These are phyloP conservation scores for Papilio polyxenes DNA, from an alignment of 1,140 invertebrate species.

Conservation along the genomic window DNA sequence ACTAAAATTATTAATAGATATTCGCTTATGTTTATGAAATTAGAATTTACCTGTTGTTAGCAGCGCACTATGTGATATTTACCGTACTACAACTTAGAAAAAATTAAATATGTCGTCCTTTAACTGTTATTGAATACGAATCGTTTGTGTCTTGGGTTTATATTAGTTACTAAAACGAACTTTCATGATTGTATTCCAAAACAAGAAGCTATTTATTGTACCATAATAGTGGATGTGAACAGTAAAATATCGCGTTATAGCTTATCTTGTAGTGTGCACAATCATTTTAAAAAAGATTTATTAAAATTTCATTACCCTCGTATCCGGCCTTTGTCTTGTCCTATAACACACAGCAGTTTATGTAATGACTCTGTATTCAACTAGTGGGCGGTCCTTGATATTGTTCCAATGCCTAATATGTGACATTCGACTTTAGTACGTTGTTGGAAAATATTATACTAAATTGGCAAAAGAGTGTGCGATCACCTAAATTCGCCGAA, in stretches of 20 bases:
- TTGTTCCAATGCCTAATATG: constrained; percentile 5
- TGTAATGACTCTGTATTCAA: constrained; percentile 16
- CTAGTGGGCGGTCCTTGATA: neutral
- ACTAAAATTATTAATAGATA: too few species aligned
- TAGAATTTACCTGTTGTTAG: too few species aligned
- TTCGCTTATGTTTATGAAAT: too few species aligned
- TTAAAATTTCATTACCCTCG: constrained; percentile 50
- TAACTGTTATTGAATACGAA: too few species aligned
- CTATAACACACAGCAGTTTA: constrained; percentile 29
- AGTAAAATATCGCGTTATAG: neutral
- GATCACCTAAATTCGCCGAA: too few species aligned
- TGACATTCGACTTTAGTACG: neutral
- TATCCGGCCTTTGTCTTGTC: constrained; percentile 53
- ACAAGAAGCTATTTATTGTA: neutral
- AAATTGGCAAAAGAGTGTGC: too few species aligned
- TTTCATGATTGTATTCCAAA: neutral
- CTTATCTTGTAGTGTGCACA: neutral
- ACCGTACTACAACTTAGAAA: too few species aligned
- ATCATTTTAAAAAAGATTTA: constrained; percentile 37
- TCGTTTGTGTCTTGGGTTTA: too few species aligned
- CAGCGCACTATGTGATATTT: too few species aligned
- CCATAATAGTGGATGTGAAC: neutral
- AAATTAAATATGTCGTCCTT: too few species aligned
- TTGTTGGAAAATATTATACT: neutral
- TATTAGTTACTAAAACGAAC: neutral